Percentiles rank a stretch among this genome's conserved stretches.
Evolutionary conservation across 2,888 invertebrate species (phyloP).

Genomic region (Suillia variegata): DNA sequence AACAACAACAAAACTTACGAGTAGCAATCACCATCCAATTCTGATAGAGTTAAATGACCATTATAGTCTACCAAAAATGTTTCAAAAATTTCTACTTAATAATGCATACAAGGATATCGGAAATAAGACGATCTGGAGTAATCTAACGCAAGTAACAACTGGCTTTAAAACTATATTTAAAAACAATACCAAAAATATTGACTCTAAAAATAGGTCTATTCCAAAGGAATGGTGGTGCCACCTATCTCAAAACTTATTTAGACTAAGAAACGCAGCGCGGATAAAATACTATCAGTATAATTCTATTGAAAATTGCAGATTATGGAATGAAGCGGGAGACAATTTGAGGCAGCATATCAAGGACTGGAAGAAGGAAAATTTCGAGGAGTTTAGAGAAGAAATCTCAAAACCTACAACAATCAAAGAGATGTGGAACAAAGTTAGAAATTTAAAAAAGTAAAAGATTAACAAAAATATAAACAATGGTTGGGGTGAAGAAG

Average conservation of each 20-base stretch:
- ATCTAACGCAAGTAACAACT: no score
- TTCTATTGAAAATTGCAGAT: neutral
- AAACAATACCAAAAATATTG: neutral
- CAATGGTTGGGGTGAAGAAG: conserved; percentile 1
- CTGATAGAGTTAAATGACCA: neutral
- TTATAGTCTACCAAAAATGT: no score
- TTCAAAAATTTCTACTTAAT: neutral
- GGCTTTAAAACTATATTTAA: no score
- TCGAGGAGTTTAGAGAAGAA: neutral
- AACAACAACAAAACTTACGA: neutral
- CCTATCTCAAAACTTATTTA: neutral
- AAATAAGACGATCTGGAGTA: neutral
- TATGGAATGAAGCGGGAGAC: neutral
- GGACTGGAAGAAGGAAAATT: neutral
- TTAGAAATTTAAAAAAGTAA: conserved; percentile 12
- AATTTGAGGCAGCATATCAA: neutral
- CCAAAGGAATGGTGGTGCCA: conserved; percentile 15
- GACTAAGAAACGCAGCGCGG: neutral
- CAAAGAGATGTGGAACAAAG: conserved; percentile 8
- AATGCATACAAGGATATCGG: neutral
- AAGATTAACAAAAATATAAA: neutral
- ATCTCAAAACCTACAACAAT: neutral
- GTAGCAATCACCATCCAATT: conserved; percentile 17
- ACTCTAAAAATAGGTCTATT: neutral
- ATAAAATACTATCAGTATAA: neutral